Base-by-base conservation (phyloP, 2,113 vertebrate species). In the Apteryx mantelli region DNA sequence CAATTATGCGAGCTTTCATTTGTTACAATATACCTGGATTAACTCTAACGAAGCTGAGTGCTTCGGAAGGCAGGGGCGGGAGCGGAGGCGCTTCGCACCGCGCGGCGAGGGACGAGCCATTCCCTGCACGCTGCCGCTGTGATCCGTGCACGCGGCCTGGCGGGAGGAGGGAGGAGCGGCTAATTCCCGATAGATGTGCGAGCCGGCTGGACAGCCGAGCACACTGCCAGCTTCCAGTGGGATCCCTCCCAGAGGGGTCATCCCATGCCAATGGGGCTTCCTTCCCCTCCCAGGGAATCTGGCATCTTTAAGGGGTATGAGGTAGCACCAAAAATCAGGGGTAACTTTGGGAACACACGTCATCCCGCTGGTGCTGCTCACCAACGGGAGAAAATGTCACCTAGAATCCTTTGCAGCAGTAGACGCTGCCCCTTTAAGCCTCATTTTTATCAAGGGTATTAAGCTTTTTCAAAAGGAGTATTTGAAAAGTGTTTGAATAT, bases 1-100 rank as follows among this genome's bases (percentile, higher is more conserved):
- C 91, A 95, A 95, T 96, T 92, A 95, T 64, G 86, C 48, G 85
- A 85, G 92, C 55, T 94, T 95, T 91, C 86, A 82, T 58, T 92
- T 93, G 75, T 81, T 92, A 56, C 5, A 44, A 56, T 16, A 48
- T 17, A 96, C 94, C 94, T 96, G 79, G 70, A 64, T 94, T 93
- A 94, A 95, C 94, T 93, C 85, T 90, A 94, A 3, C 36, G 15
- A 12, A 86, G 55, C 34, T 19, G 34, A 1, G 3, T 82, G 30
- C 13, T 48, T 36, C 15, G 44, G 32, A 14, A 24, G 79, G 56
- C 13, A 40, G 36, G n/a, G 53, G 7, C 1, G 14, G 42, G 52
- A 38, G 78, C 1, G 24, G 9, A 17, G 9, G 1, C 7, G 17
- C 60, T 84, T 28, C 19, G 2, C 40, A 44, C 20, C 16, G 1